Evolutionary conservation across 2,888 invertebrate species (phyloP), one percentile per base, ranked within the genome.

Genomic region (Melanostoma scalare): DNA sequence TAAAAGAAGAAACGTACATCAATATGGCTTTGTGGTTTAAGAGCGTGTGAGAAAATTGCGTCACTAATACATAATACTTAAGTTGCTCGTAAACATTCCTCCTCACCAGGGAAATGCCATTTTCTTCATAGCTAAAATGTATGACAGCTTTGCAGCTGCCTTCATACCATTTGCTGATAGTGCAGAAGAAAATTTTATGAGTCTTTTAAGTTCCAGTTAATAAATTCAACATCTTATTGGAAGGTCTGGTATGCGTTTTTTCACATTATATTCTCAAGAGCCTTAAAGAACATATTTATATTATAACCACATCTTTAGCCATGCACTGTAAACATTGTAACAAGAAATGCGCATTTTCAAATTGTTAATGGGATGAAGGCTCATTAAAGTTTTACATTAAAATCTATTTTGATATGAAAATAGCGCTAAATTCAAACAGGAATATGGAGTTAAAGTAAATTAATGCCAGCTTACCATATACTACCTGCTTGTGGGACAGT

Each of bases 341-440:
- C 38, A 40, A 2, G 30, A 3, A 35, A 4, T 10, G 20, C n/a
- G 3, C 52, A 30, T 40, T 44, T 31, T 46, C 6, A 33, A 10
- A 5, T 31, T 31, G 33, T 40, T 55, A 58, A 36, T 65, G 60
- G 46, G 58, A 55, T 38, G 20, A 31, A 8, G 58, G 58, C 48
- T 63, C 63, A 50, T 53, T 78, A 82, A 50, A 78, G 77, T 82
- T 78, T 82, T 72, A 65, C 78, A 78, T 78, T 82, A 74, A 82
- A 82, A 78, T 82, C 65, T 58, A 63, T 78, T 82, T 82, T 78
- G 78, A 82, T 82, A 68, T 68, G 82, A 55, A 77, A 73, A 82
- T 78, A 82, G 78, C 78, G 82, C 73, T 44, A 73, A 78, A 65
- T 82, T 78, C 63, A 44, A 82, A 73, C 40, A 61, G 63, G 1